phyloP scores from a whole-genome alignment of 2,888 invertebrate species.

The Bedellia somnulentella region DNA sequence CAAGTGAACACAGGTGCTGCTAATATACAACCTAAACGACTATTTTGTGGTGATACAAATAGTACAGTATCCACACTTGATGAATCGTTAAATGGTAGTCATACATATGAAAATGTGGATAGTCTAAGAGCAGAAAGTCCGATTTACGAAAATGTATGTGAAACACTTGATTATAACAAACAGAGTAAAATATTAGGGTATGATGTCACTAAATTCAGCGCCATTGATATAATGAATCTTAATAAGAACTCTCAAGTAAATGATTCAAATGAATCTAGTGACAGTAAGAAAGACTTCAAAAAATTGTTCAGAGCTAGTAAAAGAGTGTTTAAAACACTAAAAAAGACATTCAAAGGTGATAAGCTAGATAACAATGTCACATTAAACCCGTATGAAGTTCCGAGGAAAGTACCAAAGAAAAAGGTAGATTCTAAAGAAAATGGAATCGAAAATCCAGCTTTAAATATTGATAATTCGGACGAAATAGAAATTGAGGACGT shows the following conservation, averaged over 20 bases:
- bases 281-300: conserved; percentile 37
- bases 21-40: conserved; percentile 27
- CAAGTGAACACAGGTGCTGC: conserved; percentile 14
- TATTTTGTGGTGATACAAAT: conserved; percentile 38
- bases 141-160: conserved; percentile 5
- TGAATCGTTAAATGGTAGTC: conserved; percentile 32
- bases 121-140: conserved; percentile 14
- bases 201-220: conserved; percentile 46
- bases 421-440: conserved; percentile 27
- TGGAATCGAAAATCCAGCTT: conserved; percentile 45
- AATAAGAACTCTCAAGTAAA: conserved; percentile 27
- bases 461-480: conserved; percentile 46
- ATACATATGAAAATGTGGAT: conserved; percentile 38
- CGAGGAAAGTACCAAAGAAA: conserved; percentile 32
- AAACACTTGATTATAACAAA: conserved; percentile 30
- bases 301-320: conserved; percentile 40
- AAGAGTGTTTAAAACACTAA: conserved; percentile 37
- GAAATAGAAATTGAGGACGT: conserved; percentile 44
- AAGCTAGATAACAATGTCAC: conserved; percentile 28
- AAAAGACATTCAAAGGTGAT: conserved; percentile 43
- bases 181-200: conserved; percentile 51
- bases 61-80: conserved; percentile 48
- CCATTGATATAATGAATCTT: conserved; percentile 43
- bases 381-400: conserved; percentile 49
- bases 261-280: conserved; percentile 32